Evolutionary conservation across 2,797 vertebrate genomes (phyloP), one percentile per base, ranked within the genome.

Genomic region (Amblyraja radiata): DNA sequence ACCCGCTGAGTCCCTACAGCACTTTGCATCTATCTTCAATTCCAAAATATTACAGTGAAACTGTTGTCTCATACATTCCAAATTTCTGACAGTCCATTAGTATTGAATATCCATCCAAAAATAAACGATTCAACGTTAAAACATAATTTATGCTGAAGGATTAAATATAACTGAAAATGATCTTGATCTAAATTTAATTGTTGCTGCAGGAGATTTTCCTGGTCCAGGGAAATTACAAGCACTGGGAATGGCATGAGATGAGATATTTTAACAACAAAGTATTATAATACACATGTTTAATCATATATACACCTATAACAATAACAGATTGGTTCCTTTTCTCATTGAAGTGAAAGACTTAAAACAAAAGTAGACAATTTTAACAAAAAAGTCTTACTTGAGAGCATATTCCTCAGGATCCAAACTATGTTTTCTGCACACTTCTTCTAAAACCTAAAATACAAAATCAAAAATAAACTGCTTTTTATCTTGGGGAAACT

Each of bases 361-460:
- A 73, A 32, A 71, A 90, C 28, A 91, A 74, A 88, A 88, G 21
- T 16, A 2, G 11, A 65, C 28, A 54, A 91, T 11, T 46, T 46
- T 39, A 25, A 71, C 2, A 10, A 46, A 91, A 91, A 10, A 23
- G 46, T 91, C 98, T 98, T 95, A 99, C 98, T 98, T 99, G 78
- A 99, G 96, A 90, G 97, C 97, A 93, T 98, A 97, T 2, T 98
- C 97, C 58, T 96, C 96, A 13, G 98, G 96, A 94, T 97, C 96
- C 95, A 98, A 98, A 58, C 97, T 97, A 63, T 99, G 98, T 93
- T 97, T 97, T 94, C 95, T 97, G 94, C 98, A 99, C 25, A 98
- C 98, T 93, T 99, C 98, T 94, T 99, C 98, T 94, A 99, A 95
- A 93, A 99, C 96, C 98, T 99, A 94, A 77, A 94, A 28, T 93